Base-by-base conservation (phyloP, 2,888 invertebrate species). In the Aethes cnicana region DNA sequence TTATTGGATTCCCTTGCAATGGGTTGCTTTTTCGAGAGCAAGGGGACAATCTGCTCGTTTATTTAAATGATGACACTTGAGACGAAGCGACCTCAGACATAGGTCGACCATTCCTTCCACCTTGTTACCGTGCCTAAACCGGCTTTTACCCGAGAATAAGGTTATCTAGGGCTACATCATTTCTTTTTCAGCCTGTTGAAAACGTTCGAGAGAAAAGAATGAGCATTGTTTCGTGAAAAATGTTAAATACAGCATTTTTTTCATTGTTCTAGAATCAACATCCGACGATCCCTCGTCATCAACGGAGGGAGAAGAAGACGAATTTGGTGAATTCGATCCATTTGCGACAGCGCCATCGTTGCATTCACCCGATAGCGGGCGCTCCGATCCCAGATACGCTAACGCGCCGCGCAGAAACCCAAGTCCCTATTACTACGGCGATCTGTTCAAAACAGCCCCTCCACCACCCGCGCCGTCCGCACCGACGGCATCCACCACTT, bases 371-470 rank as follows among this genome's bases (percentile, higher is more conserved):
- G 94, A 94, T 65, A 94, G 94, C 65, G 93, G 93, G 49, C 91
- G 91, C 62, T 81, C 91, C 54, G 89, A 89, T 58, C 89, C 88
- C 3, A 74, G 88, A 61, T 78, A 92, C 92, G 81, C 87, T 59
- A 78, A 91, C 92, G 74, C 91, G 7, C 87, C 92, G 56, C 75
- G 91, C 59, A 91, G 95, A 23, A 95, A 95, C 72, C 95, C 95
- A 7, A 95, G 95, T 49, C 95, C 95, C 1, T 95, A 95, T 72
- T 95, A 95, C 67, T 95, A 95, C 92, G 94, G 95, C 1, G 95
- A 95, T 72, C 81, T 95, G 44, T 93, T 94, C 67, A 91, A 78
- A 83, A 90, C 91, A 35, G 87, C 88, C 14, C 87, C 91, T 18
- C 74, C 81, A 16, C 71, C 75, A 17, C 73, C 81, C 16, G 70